These are phyloP conservation scores for Syritta pipiens DNA, from an alignment of 2,888 invertebrate genomes.

Conservation along the genomic window DNA sequence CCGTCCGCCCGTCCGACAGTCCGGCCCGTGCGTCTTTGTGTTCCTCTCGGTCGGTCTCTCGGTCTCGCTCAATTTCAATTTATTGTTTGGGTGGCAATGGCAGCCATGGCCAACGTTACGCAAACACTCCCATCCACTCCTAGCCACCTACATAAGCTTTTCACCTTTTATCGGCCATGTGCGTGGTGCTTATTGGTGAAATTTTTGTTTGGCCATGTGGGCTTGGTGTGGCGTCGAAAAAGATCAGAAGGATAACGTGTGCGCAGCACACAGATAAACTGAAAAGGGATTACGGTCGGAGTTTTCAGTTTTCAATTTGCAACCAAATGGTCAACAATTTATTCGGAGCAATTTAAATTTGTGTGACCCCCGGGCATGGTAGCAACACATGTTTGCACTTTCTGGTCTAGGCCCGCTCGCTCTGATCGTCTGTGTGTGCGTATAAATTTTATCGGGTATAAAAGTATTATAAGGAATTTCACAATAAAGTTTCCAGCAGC, in stretches of 20 bases:
- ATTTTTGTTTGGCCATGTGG: conserved; percentile 9
- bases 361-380: conserved; percentile 55
- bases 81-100: conserved; percentile 41
- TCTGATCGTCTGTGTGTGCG: too few species aligned
- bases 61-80: conserved; percentile 47
- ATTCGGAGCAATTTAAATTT: conserved; percentile 65
- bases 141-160: conserved; percentile 27
- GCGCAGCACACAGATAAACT: conserved; percentile 51
- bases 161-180: conserved; percentile 33
- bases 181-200: conserved; percentile 32
- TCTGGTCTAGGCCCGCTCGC: conserved; percentile 2
- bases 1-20: background rate
- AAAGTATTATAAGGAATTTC: conserved; percentile 41
- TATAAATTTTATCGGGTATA: conserved; percentile 49
- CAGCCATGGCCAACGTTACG: conserved; percentile 19
- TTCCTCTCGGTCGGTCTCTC: too few species aligned
- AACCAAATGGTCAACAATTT: conserved; percentile 68
- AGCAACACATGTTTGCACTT: conserved; percentile 54
- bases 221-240: conserved; percentile 33
- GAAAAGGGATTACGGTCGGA: conserved; percentile 55
- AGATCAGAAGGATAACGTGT: conserved; percentile 63
- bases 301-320: conserved; percentile 67
- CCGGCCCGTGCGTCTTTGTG: background rate
- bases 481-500: conserved; percentile 11
- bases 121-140: conserved; percentile 13